These are phyloP conservation scores for Balaeniceps rex DNA, from an alignment of 2,113 vertebrate genomes.

Conservation along the genomic window DNA sequence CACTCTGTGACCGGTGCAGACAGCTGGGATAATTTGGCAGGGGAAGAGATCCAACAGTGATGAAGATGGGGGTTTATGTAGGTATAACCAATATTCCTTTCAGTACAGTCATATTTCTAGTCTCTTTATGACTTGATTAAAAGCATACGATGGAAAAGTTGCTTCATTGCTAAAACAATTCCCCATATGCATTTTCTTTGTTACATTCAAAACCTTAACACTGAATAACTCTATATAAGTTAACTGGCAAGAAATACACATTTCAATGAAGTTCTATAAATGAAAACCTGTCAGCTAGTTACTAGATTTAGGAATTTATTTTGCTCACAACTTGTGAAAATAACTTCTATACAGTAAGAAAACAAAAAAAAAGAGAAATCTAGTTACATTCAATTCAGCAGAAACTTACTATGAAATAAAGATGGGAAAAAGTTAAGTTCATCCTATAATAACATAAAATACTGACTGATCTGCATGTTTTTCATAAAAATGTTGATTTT, in stretches of 20 bases:
- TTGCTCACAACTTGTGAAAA: not conserved
- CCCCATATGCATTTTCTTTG: not conserved
- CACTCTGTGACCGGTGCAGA: not conserved
- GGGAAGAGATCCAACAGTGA: not conserved
- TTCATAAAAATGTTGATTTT: not conserved
- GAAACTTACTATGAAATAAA: not conserved
- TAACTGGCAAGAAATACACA: not conserved
- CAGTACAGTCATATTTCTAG: not conserved
- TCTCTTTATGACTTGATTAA: constrained; percentile 24
- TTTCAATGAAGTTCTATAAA: not conserved
- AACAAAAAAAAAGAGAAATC: not conserved
- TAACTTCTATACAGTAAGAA: not conserved
- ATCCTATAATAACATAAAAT: not conserved
- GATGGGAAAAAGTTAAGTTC: not conserved
- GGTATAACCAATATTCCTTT: not conserved
- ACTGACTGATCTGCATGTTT: not conserved
- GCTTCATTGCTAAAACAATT: not conserved
- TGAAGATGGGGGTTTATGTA: not conserved
- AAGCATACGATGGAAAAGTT: not conserved
- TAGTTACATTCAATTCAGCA: not conserved
- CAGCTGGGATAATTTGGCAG: not conserved
- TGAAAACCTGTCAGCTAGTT: not conserved
- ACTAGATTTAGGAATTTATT: not conserved
- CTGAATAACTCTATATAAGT: not conserved
- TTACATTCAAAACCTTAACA: not conserved